phyloP scores from a whole-genome alignment of 2,888 invertebrate species.

The Hydraecia micacea region DNA sequence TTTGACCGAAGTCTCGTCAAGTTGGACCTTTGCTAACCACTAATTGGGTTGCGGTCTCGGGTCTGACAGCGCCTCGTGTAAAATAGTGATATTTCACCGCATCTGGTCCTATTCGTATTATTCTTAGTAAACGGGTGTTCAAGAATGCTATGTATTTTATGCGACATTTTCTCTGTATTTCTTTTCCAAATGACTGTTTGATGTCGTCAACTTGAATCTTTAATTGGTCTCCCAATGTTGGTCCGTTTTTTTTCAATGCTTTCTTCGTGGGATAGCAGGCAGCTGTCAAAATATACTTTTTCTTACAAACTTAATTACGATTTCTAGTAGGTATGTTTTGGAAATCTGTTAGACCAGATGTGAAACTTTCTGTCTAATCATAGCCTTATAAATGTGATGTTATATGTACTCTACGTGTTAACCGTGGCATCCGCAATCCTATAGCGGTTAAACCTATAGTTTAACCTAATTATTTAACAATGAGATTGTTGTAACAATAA shows the following conservation, averaged over 20 bases:
- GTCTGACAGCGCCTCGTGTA: constrained; percentile 10
- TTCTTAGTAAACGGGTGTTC: constrained; percentile 12
- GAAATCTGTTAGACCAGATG: neutral
- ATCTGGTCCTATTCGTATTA: constrained; percentile 33
- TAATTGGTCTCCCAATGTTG: constrained; percentile 32
- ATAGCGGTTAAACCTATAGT: neutral
- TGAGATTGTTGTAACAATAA: neutral
- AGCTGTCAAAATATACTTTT: constrained; percentile 12
- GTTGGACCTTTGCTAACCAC: constrained; percentile 36
- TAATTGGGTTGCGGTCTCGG: constrained; percentile 49
- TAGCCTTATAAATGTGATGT: neutral
- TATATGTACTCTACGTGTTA: neutral
- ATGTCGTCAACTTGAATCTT: constrained; percentile 26
- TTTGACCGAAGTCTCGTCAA: constrained; percentile 21
- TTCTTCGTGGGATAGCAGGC: neutral
- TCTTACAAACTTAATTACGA: neutral
- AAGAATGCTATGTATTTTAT: neutral
- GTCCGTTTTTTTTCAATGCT: constrained; percentile 26
- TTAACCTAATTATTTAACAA: neutral
- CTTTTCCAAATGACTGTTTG: constrained; percentile 21
- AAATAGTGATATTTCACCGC: constrained; percentile 39
- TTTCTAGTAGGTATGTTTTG: neutral
- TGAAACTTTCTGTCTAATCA: neutral
- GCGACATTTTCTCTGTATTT: constrained; percentile 12
- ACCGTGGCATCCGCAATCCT: no score